phyloP scores from a whole-genome alignment of 2,797 vertebrate genomes.

The Erpetoichthys calabaricus region DNA sequence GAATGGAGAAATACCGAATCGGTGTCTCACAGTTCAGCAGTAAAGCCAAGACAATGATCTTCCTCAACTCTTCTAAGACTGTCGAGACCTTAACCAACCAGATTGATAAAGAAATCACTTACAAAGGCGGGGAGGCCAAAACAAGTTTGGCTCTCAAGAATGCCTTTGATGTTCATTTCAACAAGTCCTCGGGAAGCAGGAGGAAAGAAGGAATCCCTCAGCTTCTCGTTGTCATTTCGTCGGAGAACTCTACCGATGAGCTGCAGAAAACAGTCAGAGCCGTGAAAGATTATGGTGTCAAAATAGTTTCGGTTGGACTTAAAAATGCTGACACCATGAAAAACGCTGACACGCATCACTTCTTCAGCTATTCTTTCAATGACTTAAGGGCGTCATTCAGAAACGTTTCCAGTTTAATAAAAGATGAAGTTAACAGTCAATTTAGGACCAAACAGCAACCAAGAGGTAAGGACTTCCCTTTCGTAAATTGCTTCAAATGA shows the following conservation, averaged over 20 bases:
- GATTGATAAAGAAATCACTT: conserved; percentile 27
- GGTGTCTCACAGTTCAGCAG: conserved; percentile 32
- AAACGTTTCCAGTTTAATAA: conserved; percentile 22
- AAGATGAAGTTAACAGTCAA: conserved; percentile 3
- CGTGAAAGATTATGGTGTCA: conserved; percentile 28
- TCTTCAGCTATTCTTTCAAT: conserved; percentile 19
- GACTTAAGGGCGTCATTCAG: conserved; percentile 20
- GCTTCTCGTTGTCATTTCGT: conserved; percentile 34
- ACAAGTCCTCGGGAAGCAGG: conserved; percentile 10
- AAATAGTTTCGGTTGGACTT: conserved; percentile 32
- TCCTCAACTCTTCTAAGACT: conserved; percentile 18
- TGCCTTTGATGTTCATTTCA: conserved; percentile 24
- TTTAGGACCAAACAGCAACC: background rate
- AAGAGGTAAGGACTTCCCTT: background rate
- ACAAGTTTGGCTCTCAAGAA: conserved; percentile 25
- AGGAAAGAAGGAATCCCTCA: conserved; percentile 28
- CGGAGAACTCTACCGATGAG: conserved; percentile 28
- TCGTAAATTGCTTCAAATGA: no score
- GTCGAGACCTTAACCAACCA: conserved; percentile 29
- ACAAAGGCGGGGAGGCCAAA: conserved; percentile 26
- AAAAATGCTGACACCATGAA: conserved; percentile 18
- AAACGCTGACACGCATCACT: conserved; percentile 24
- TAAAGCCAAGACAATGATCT: conserved; percentile 23
- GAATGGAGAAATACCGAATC: conserved; percentile 21
- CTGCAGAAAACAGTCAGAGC: conserved; percentile 17